Conservation (phyloP, 2,888 invertebrate genomes). For the Acrobasis repandana region DNA sequence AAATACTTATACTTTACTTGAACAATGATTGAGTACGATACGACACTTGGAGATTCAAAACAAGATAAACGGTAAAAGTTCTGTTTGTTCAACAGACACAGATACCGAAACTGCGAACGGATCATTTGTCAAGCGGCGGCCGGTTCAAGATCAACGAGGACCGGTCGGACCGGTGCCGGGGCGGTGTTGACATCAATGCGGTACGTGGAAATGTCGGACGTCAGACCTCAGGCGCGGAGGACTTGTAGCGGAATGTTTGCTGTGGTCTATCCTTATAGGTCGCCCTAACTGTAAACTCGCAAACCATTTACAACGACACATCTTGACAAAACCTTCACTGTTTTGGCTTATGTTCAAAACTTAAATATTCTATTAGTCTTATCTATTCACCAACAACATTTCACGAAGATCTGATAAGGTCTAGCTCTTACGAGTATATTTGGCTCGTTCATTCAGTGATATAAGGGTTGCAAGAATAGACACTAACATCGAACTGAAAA, state of each 20-base stretch:
- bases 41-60: not conserved
- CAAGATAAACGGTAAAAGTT: slow-evolving; percentile 12
- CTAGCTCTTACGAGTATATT: no score
- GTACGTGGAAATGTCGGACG: not conserved
- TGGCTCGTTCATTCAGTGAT: no score
- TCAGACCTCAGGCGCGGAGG: not conserved
- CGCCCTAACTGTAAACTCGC: no score
- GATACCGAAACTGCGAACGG: slow-evolving; percentile 1
- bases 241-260: not conserved
- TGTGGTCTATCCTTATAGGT: no score
- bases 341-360: no score
- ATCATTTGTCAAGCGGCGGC: slow-evolving; percentile 10
- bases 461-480: no score
- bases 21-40: not conserved
- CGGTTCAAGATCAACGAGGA: slow-evolving; percentile 9
- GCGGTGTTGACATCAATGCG: not conserved
- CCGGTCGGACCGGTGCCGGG: slow-evolving; percentile 20
- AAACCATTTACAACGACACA: no score
- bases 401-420: no score
- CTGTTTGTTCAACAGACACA: not conserved
- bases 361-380: no score
- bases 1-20: not conserved
- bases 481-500: no score
- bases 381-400: no score
- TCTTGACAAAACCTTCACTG: no score